These are phyloP conservation scores for Paedocypris micromegethes DNA, from an alignment of 2,797 vertebrate species.

Conservation along the genomic window DNA sequence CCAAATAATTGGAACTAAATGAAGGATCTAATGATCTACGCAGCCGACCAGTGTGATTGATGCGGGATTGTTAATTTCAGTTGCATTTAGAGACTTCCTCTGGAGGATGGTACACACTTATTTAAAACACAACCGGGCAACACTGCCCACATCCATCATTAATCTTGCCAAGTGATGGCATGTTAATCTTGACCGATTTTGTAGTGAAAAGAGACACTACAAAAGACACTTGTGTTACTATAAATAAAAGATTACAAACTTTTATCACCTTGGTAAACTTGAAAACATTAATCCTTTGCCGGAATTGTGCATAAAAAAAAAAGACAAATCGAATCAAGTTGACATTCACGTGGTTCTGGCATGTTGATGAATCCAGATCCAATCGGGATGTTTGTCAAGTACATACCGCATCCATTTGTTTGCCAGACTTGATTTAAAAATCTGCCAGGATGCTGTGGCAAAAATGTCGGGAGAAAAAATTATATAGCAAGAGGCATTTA, in stretches of 20 bases:
- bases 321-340: not conserved
- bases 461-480: not conserved
- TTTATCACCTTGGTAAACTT: too few species aligned
- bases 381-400: too few species aligned
- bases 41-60: conserved; percentile 40
- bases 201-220: too few species aligned
- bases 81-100: conserved; percentile 35
- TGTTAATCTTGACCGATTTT: not conserved
- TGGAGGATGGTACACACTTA: conserved; percentile 11
- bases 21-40: conserved; percentile 42
- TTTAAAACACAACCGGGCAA: conserved; percentile 20
- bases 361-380: not conserved
- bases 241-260: too few species aligned
- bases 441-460: not conserved
- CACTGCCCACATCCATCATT: conserved; percentile 14
- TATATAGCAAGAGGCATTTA: not conserved
- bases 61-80: conserved; percentile 38
- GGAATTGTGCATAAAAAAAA: not conserved
- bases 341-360: not conserved
- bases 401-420: not conserved
- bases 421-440: not conserved
- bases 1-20: conserved; percentile 40
- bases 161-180: not conserved
- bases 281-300: too few species aligned
- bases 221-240: too few species aligned